These are phyloP conservation scores for Ibidorhyncha struthersii DNA, from an alignment of 2,113 vertebrate genomes.

Conservation along the genomic window DNA sequence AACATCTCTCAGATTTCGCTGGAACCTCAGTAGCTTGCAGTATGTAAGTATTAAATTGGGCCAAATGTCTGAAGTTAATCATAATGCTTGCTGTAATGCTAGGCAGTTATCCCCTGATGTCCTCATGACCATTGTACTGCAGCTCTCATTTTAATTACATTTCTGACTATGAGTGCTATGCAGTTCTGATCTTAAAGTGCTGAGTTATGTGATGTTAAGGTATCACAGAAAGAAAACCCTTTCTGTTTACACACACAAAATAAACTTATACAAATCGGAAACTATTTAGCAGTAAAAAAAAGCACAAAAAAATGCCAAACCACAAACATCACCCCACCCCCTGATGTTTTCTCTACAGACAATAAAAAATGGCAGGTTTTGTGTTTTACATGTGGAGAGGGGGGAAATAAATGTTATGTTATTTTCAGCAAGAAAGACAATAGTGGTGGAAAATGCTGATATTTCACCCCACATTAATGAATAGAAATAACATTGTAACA, in stretches of 20 bases:
- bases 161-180: neutral
- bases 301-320: neutral
- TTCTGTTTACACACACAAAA: neutral
- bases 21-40: neutral
- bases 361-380: neutral
- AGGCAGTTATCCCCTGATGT: neutral
- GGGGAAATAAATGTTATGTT: neutral
- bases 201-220: neutral
- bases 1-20: neutral
- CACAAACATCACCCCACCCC: fast-evolving
- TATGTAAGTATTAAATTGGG: neutral
- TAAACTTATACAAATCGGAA: neutral
- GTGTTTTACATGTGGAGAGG: neutral
- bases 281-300: neutral
- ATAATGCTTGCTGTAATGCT: neutral
- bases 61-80: slow-evolving; percentile 8
- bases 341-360: neutral
- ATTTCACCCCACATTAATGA: neutral
- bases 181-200: neutral
- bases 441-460: neutral
- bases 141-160: slow-evolving; percentile 25
- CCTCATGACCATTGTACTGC: neutral
- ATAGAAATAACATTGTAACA: neutral
- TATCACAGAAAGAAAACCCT: neutral
- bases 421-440: neutral